Evolutionary conservation across 2,113 vertebrate species (phyloP).

Genomic region (Phalacrocorax pelagicus): DNA sequence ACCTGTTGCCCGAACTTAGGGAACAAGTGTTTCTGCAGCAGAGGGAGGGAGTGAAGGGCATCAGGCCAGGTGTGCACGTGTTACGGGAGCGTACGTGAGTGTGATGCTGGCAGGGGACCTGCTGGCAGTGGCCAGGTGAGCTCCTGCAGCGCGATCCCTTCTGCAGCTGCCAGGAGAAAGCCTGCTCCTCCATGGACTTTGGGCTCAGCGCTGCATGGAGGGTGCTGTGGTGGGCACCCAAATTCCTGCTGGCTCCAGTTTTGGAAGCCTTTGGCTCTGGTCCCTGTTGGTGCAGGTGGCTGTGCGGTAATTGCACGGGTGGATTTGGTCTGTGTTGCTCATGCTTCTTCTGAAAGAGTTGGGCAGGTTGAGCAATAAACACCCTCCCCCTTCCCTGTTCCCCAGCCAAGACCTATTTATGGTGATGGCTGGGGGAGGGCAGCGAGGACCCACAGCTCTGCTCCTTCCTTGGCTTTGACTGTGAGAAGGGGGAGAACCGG

Average conservation of each 20-base stretch:
- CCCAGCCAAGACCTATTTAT: neutral
- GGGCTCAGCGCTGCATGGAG: rapidly evolving
- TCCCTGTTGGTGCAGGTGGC: neutral
- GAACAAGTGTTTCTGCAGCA: neutral
- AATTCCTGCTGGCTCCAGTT: neutral
- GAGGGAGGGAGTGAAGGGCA: neutral
- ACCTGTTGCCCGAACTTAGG: neutral
- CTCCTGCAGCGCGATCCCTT: neutral
- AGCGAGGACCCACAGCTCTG: neutral
- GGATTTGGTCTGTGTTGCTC: neutral
- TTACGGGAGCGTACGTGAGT: rapidly evolving
- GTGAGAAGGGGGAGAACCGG: rapidly evolving
- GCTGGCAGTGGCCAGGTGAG: rapidly evolving
- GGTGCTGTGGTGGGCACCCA: neutral
- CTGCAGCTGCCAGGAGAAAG: too few relatives aligned
- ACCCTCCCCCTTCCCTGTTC: neutral
- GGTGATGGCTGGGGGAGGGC: neutral
- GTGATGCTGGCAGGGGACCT: neutral
- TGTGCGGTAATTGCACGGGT: rapidly evolving
- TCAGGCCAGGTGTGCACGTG: rapidly evolving
- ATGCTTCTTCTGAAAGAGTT: rapidly evolving
- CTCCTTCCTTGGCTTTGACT: neutral
- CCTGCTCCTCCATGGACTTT: rapidly evolving
- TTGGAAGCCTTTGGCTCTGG: neutral
- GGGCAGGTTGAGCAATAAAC: neutral